Evolutionary conservation across 2,113 vertebrate genomes (phyloP), one percentile per base, ranked within the genome.

Genomic region (Alethe castanea): DNA sequence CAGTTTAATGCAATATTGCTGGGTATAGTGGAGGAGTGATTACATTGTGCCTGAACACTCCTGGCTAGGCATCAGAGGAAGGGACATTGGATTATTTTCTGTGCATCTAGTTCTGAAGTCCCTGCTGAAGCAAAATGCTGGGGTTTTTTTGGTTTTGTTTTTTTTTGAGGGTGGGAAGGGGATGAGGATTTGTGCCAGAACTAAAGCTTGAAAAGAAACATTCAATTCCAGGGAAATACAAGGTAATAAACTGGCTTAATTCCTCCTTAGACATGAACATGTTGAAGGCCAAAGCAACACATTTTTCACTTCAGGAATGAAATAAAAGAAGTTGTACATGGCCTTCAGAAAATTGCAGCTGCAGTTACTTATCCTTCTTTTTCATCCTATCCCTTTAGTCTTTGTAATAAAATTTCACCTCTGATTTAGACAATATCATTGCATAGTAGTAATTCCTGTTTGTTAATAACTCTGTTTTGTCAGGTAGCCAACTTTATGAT

Each of bases 1-100:
- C 44, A 94, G 45, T 87, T 95, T 90, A 95, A 87, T 85, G 81
- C 62, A 91, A 24, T 79, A 72, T 81, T 69, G 65, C 67, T 89
- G 73, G 36, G 14, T 85, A 19, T 79, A 71, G 57, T 52, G 57
- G 81, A 89, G 78, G 81, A 92, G 81, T 72, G 77, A 92, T 92
- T 87, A 57, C 14, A 13, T 36, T 67, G 36, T 76, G 81, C 62
- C 40, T 67, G 73, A 95, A 24, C 65, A 36, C 54, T 85, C 69
- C 91, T 95, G 86, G 57, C 72, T 94, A 36, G 4, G 72, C 42
- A 48, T 94, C 88, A 94, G 73, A 76, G 66, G 70, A 94, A 85
- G 38, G 33, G 70, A 80, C 70, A 54, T 16, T 61, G 78, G 65
- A 62, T 92, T 95, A 88, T 88, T 92, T 88, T 90, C 83, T 70